Base-by-base conservation (phyloP, 2,888 invertebrate species). In the Bombylius discolor region DNA sequence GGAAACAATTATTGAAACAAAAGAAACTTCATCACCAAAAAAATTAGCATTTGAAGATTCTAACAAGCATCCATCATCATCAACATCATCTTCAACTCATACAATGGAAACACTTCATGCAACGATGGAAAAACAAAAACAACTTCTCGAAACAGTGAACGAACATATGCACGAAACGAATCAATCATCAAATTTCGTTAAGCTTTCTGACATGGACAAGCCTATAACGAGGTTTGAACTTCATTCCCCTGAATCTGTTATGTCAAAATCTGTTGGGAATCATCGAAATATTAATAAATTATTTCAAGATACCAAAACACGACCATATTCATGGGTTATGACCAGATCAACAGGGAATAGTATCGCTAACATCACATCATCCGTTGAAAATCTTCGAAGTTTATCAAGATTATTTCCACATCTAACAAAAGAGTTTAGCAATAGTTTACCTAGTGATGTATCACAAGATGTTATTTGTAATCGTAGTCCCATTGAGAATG, bases 171-270 rank as follows among this genome's bases (percentile, higher is more conserved):
- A 33, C 8, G 64, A 67, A 56, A 52, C 59, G 6, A 71, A 77
- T 33, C 23, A 23, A 23, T 23, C 23, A 23, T 75, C 75, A 33
- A 74, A 76, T 55, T 86, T 87, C 67, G 89, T 90, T 0, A 83
- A 83, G 65, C 74, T 90, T 8, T 89, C 89, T 2, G 89, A 90
- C 68, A 77, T 90, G 69, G 88, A 89, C 67, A 85, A 84, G 64
- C 79, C 80, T 6, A 76, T 78, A 8, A 72, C 74, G 45, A 79
- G 79, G 55, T 72, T 77, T 50, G 79, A 79, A 34, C 64, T 78
- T 0, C 70, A 71, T 56, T 70, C 70, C 0, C 70, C 74, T 11
- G 72, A 71, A 55, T 66, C 68, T 5, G 63, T 65, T 57, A 67
- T 68, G 67, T 72, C 73, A 58, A 71, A 71, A 53, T 74, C 73